Conservation (phyloP, 2,888 invertebrate species). For the Chrysomela aeneicollis region DNA sequence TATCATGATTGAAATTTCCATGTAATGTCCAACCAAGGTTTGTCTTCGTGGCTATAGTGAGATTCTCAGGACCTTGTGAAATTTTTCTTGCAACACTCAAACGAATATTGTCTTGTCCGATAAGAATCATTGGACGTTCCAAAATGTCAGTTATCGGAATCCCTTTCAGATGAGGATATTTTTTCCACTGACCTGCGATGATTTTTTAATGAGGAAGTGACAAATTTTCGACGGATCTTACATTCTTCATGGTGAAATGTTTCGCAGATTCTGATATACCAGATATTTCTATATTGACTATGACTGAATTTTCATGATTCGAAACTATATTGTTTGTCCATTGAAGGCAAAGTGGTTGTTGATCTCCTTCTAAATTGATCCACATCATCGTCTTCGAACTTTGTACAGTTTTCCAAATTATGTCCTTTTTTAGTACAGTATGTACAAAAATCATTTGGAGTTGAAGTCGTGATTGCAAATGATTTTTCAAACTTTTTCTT, state of each 20-base stretch:
- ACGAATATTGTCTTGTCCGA: no score
- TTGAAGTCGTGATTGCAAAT: background rate
- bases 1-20: background rate
- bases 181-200: background rate
- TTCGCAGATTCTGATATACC: constrained; percentile 4
- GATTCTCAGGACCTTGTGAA: background rate
- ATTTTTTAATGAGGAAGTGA: constrained; percentile 17
- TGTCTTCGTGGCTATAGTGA: constrained; percentile 22
- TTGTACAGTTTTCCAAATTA: background rate
- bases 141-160: constrained; percentile 21
- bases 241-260: constrained; percentile 21
- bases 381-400: background rate
- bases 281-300: constrained; percentile 9
- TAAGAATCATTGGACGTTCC: constrained; percentile 20
- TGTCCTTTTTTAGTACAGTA: no score
- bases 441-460: constrained; percentile 14
- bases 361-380: background rate
- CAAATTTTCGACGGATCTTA: constrained; percentile 11
- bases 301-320: background rate
- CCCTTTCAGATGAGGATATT: constrained; percentile 9
- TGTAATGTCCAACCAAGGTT: constrained; percentile 23
- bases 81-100: background rate
- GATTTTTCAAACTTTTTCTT: background rate
- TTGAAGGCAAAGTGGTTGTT: background rate
- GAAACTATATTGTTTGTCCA: background rate